phyloP scores from a whole-genome alignment of 2,797 vertebrate species.

The Alcedo quadribrachys region DNA sequence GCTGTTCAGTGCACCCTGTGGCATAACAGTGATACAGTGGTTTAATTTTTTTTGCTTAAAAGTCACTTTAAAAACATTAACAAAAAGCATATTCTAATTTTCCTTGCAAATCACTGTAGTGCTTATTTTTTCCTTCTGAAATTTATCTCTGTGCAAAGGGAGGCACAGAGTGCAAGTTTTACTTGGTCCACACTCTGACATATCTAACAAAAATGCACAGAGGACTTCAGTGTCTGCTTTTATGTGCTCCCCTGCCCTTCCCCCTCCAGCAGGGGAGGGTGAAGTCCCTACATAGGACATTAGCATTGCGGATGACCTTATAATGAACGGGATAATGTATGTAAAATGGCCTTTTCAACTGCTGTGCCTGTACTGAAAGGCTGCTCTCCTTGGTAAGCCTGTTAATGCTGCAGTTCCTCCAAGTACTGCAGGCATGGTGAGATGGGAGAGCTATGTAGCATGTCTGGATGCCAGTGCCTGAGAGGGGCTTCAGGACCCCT shows the following conservation, averaged over 20 bases:
- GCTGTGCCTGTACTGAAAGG: neutral
- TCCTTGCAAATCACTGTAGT: neutral
- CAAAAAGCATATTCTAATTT: neutral
- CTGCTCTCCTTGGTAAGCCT: neutral
- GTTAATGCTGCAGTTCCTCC: neutral
- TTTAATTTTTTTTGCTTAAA: neutral
- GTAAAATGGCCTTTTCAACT: neutral
- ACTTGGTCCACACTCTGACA: neutral
- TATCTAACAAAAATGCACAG: neutral
- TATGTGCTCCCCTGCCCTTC: neutral
- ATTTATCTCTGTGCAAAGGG: neutral
- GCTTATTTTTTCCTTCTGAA: neutral
- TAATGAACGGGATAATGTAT: neutral
- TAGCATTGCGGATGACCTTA: neutral
- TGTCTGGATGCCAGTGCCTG: fast-evolving
- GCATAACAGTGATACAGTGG: neutral
- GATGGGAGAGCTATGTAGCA: neutral
- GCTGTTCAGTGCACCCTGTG: neutral
- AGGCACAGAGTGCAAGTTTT: neutral
- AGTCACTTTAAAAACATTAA: neutral
- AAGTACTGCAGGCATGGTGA: neutral
- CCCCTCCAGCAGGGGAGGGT: neutral
- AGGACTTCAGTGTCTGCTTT: neutral
- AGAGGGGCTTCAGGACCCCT: neutral
- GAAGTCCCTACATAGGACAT: neutral